A percentile compares a stretch with the other conserved stretches of the same genome.
These are phyloP conservation scores for Escarpia spicata DNA, from an alignment of 2,888 invertebrate species.

Conservation along the genomic window DNA sequence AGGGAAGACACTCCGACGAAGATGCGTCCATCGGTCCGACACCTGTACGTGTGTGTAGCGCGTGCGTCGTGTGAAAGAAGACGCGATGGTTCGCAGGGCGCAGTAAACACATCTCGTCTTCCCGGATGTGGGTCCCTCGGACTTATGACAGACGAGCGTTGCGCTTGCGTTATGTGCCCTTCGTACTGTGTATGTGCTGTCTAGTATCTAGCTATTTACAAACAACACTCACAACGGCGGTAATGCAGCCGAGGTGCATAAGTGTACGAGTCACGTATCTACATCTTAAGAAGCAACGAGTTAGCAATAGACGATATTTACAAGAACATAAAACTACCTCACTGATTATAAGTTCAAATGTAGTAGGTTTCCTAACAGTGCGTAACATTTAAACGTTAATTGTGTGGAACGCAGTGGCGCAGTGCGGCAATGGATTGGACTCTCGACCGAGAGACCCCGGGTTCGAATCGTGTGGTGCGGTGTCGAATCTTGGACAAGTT, in stretches of 20 bases:
- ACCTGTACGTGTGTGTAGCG: not conserved
- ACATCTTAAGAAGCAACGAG: not conserved
- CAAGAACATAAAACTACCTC: not conserved
- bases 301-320: not conserved
- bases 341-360: not conserved
- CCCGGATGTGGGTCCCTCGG: conserved; percentile 9
- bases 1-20: not conserved
- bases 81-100: not conserved
- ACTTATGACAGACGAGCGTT: not conserved
- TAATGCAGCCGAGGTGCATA: not conserved
- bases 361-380: not conserved
- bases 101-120: not conserved
- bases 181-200: not conserved
- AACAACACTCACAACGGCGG: not conserved
- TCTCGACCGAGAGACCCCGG: too few species aligned
- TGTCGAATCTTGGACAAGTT: too few species aligned
- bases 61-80: not conserved
- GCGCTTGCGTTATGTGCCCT: not conserved
- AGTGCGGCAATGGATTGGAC: too few species aligned
- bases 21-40: not conserved
- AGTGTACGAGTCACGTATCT: not conserved
- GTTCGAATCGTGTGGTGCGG: too few species aligned
- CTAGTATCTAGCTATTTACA: not conserved
- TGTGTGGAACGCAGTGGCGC: too few species aligned
- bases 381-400: not conserved